Conservation (phyloP, 2,113 vertebrate species). For the Aphelocoma coerulescens region DNA sequence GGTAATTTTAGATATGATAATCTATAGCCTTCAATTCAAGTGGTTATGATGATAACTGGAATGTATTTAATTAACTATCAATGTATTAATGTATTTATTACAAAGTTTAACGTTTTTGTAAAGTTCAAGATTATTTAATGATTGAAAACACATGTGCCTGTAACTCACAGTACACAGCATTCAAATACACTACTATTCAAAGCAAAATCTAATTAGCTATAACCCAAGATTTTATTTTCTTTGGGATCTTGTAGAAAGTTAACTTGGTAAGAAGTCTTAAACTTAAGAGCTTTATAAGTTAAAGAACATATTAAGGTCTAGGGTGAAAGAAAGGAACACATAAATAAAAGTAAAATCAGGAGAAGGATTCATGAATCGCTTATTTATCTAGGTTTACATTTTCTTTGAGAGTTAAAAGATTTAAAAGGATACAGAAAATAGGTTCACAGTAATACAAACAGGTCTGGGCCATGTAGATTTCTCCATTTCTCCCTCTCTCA, state of each 20-base stretch:
- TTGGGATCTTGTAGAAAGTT: not conserved
- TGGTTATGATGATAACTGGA: not conserved
- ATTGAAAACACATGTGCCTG: not conserved
- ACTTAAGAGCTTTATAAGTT: not conserved
- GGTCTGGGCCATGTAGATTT: not conserved
- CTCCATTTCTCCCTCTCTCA: not conserved
- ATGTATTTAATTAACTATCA: not conserved
- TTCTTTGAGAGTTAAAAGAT: not conserved
- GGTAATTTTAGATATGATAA: not conserved
- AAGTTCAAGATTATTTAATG: not conserved
- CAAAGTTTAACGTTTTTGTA: not conserved
- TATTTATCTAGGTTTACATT: not conserved
- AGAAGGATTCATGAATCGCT: not conserved
- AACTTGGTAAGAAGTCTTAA: not conserved
- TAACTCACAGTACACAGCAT: not conserved
- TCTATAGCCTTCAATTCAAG: not conserved
- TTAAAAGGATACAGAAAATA: not conserved
- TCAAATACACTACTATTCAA: not conserved
- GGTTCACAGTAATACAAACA: not conserved
- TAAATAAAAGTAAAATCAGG: not conserved
- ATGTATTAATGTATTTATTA: not conserved
- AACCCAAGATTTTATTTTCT: not conserved
- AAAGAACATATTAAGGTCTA: not conserved
- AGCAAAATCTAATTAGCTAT: not conserved
- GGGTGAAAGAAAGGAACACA: not conserved